phyloP scores from a whole-genome alignment of 2,797 vertebrate genomes.

The Selene dorsalis region DNA sequence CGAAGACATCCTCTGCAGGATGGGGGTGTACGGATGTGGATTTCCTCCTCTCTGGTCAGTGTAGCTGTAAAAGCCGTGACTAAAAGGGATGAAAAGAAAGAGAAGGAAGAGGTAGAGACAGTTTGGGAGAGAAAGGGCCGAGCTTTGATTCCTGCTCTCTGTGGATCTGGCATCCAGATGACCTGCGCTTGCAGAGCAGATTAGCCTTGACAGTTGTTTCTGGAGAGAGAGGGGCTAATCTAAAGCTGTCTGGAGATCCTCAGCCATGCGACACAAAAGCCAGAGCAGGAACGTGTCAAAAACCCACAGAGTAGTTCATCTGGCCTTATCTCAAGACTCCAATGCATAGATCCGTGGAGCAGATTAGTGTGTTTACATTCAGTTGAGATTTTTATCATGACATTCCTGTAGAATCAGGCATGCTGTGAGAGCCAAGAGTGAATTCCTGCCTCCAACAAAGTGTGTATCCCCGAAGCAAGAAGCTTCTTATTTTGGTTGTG shows the following conservation, averaged over 20 bases:
- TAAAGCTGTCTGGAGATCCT: slow-evolving; percentile 72
- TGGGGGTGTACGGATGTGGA: slow-evolving; percentile 33
- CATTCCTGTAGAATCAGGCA: slow-evolving; percentile 71
- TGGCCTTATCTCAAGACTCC: slow-evolving; percentile 64
- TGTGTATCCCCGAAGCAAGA: slow-evolving; percentile 52
- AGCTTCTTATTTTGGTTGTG: slow-evolving; percentile 48
- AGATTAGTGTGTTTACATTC: slow-evolving; percentile 76
- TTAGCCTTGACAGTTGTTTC: slow-evolving; percentile 76
- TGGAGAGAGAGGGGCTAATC: slow-evolving; percentile 62
- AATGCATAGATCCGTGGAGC: slow-evolving; percentile 57
- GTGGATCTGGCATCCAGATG: slow-evolving; percentile 75
- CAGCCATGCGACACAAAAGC: slow-evolving; percentile 53
- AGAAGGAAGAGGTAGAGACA: slow-evolving; percentile 40
- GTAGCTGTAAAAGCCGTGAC: slow-evolving; percentile 34
- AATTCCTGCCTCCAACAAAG: slow-evolving; percentile 57
- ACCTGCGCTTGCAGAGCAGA: slow-evolving; percentile 65
- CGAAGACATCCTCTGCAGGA: slow-evolving; percentile 48
- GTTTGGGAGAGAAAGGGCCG: slow-evolving; percentile 23
- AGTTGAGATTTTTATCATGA: slow-evolving; percentile 65
- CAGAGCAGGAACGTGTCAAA: slow-evolving; percentile 54
- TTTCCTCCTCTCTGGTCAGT: slow-evolving; percentile 47
- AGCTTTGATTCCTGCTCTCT: slow-evolving; percentile 58
- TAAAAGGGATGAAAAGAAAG: slow-evolving; percentile 29
- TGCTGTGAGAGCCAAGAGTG: slow-evolving; percentile 47
- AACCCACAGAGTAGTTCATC: slow-evolving; percentile 54